Evolutionary conservation across 1,140 invertebrate genomes (phyloP), one percentile per base, ranked within the genome.

Genomic region (Caenorhabditis remanei): DNA sequence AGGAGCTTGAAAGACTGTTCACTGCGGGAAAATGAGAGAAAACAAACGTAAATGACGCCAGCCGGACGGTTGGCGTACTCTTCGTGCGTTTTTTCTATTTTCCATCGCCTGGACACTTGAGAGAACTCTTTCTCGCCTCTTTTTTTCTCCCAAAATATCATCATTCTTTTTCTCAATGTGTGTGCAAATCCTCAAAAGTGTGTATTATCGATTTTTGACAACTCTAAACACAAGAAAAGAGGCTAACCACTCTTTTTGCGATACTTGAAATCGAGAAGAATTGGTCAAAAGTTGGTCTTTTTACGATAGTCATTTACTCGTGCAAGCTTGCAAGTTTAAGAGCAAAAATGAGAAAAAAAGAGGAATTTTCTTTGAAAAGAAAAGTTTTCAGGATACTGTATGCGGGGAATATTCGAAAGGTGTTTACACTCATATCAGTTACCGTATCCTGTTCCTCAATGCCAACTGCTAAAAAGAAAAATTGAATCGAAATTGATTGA

Each of bases 121-220:
- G 71, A 79, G 71, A 79, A 79, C 71, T 79, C 71, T 79, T 79
- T 79, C 46, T 79, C 71, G 46, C 71, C n/a, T 79, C 41, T 61
- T 61, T 79, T 79, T 63, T 79, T 14, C 46, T 48, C 71, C 43
- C 71, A 53, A 79, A 79, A 79, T 79, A 79, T 79, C 71, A 79
- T 79, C 71, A 79, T 24, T 79, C 53, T 14, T 71, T 48, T 50
- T 79, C 71, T 50, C 71, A 24, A 79, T 50, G 46, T 48, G 43
- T 79, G 71, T 53, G 71, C 71, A 50, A 79, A 50, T 79, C 21
- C 71, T 79, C 71, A 79, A 79, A 79, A 50, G 71, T 79, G 65
- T 71, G 71, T 79, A 79, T 53, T 79, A 79, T 79, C 21, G 71
- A 79, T 79, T 79, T 79, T 79, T 32, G 19, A 50, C 46, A 79